Base-by-base conservation (phyloP, 2,888 invertebrate species). In the Patella ulyssiponensis region DNA sequence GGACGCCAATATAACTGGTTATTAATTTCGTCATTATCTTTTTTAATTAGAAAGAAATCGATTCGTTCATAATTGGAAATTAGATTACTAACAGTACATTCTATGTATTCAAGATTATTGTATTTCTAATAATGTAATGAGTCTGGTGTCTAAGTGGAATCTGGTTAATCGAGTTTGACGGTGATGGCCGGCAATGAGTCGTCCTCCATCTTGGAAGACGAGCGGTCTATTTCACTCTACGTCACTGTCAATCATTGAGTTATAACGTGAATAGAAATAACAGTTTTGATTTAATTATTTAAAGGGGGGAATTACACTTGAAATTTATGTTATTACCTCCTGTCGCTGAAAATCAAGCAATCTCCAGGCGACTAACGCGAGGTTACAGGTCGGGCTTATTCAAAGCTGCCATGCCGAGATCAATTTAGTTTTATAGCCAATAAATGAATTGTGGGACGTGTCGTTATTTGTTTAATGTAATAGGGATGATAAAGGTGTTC, bases 381-480 rank as follows among this genome's bases (percentile, higher is more conserved):
- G 64, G 64, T 64, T 23, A 64, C 11, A 23, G 64, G 64, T 64
- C 23, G 23, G 23, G 12, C 20, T 9, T 20, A 64, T 64, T 64
- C 64, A 64, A 64, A 64, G 64, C 64, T 64, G 20, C 23, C 64
- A 20, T 23, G 64, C 64, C 20, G 64, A 23, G 64, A 64, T 20
- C 64, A 64, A 64, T 20, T 64, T 64, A 64, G 20, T 20, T 64
- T 64, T 64, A 64, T 64, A 23, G 23, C 20, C 64, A 64, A 64
- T 64, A 64, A 64, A 64, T 64, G 64, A 20, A 64, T 64, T 64
- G 44, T 44, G 23, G 64, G 23, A 64, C 23, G 64, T 64, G 64
- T 64, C 64, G 23, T 64, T 64, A 64, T 64, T 64, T 64, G 23
- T 64, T 64, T 20, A 64, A 23, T 64, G 64, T 23, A 64, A 64